Conservation (phyloP, 2,888 invertebrate genomes). For the Aleiodes testaceus region DNA sequence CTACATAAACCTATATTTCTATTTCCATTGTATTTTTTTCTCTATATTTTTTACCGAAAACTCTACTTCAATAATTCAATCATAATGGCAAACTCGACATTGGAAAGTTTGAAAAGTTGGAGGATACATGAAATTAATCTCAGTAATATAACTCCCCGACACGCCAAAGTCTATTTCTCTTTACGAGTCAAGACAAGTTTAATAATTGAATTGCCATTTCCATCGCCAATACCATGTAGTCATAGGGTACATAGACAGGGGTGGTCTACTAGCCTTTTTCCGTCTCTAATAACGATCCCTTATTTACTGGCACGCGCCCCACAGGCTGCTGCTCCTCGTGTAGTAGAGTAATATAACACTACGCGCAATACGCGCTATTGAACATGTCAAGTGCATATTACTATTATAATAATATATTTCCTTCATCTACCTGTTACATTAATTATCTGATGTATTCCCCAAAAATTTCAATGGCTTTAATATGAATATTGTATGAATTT, state of each 20-base stretch:
- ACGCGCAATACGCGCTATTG: too few species aligned
- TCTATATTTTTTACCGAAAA: neutral
- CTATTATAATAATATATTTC: neutral
- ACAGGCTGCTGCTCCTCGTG: neutral
- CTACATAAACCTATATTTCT: neutral
- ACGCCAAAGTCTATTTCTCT: constrained; percentile 25
- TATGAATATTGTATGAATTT: constrained; percentile 26
- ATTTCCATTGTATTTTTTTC: neutral
- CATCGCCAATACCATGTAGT: constrained; percentile 21
- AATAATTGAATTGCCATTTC: constrained; percentile 40
- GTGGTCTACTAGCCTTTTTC: constrained; percentile 34
- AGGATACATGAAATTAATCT: constrained; percentile 11
- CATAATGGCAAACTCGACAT: neutral
- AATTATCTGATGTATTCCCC: constrained; percentile 20
- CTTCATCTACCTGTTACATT: constrained; percentile 20
- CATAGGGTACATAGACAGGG: constrained; percentile 14
- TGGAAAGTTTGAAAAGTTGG: neutral
- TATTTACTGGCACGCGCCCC: constrained; percentile 32
- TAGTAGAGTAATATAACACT: too few species aligned
- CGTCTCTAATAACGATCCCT: constrained; percentile 12
- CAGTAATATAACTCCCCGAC: constrained; percentile 4
- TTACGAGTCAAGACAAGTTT: constrained; percentile 18
- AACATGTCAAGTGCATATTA: too few species aligned
- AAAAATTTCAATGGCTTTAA: neutral
- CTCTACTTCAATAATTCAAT: neutral